Evolutionary conservation across 2,888 invertebrate species (phyloP).

Genomic region (Dynastes maya): DNA sequence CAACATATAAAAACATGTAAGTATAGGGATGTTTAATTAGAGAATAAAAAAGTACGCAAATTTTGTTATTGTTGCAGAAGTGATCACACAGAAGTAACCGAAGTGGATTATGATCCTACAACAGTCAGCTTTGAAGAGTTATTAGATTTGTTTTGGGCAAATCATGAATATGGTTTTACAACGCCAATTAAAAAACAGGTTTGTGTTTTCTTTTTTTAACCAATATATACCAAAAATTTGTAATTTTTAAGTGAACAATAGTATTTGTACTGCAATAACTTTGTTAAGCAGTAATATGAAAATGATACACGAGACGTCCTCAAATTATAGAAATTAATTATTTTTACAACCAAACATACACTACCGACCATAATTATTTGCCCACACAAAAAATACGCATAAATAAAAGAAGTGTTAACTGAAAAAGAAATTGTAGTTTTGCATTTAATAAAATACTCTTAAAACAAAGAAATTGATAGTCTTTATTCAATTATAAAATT

Average conservation of each 20-base stretch:
- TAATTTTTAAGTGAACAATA: no score
- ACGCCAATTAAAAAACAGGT: constrained; percentile 87
- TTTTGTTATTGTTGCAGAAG: constrained; percentile 76
- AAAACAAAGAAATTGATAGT: no score
- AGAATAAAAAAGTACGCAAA: not conserved
- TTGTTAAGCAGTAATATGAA: not conserved
- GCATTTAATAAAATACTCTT: no score
- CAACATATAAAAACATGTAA: constrained; percentile 90
- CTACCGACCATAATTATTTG: no score
- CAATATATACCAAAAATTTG: not conserved
- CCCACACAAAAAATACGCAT: no score
- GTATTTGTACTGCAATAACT: no score
- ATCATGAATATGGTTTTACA: constrained; percentile 91
- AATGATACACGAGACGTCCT: no score
- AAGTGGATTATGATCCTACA: constrained; percentile 91
- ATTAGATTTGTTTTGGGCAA: constrained; percentile 90
- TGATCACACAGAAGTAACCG: constrained; percentile 95
- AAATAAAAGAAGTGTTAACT: no score
- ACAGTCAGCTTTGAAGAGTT: constrained; percentile 83
- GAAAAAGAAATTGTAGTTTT: no score
- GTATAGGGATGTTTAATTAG: constrained; percentile 63
- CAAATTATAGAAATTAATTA: not conserved
- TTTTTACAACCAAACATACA: no score
- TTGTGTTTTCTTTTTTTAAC: constrained; percentile 52
- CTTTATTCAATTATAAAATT: not conserved